These are phyloP conservation scores for Anguilla marmorata DNA, from an alignment of 2,797 vertebrate genomes.

Conservation along the genomic window DNA sequence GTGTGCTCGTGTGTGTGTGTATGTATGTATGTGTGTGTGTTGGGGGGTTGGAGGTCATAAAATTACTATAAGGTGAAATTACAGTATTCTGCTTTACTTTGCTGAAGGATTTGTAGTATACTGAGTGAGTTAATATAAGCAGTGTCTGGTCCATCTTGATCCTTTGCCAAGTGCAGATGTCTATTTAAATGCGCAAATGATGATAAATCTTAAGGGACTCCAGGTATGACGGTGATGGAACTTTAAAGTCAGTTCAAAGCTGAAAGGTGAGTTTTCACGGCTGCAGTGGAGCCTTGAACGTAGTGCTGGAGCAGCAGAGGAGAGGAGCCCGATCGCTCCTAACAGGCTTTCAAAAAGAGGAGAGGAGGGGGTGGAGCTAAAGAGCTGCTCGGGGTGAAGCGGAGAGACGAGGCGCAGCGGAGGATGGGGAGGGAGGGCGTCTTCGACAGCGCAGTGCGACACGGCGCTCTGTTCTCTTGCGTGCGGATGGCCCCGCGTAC, in stretches of 20 bases:
- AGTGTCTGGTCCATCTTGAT: background rate
- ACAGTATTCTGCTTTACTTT: background rate
- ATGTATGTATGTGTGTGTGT: conserved; percentile 45
- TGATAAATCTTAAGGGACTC: background rate
- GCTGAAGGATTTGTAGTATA: background rate
- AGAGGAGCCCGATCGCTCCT: background rate
- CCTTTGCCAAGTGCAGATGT: background rate
- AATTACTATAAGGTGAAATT: background rate
- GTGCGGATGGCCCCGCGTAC: conserved; percentile 46
- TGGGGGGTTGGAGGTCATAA: background rate
- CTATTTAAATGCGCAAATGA: background rate
- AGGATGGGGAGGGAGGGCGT: background rate
- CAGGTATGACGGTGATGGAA: background rate
- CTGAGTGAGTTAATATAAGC: background rate
- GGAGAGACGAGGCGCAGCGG: background rate
- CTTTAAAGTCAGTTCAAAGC: background rate
- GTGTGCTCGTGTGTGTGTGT: too few species aligned
- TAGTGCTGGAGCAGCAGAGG: background rate
- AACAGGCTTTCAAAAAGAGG: background rate
- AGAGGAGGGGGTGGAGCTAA: background rate
- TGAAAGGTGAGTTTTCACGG: background rate
- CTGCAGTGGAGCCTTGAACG: background rate
- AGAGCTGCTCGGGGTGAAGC: background rate
- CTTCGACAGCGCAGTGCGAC: background rate
- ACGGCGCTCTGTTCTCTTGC: conserved; percentile 47